Conservation (phyloP, 2,888 invertebrate species). For the Drosophila mercatorum region DNA sequence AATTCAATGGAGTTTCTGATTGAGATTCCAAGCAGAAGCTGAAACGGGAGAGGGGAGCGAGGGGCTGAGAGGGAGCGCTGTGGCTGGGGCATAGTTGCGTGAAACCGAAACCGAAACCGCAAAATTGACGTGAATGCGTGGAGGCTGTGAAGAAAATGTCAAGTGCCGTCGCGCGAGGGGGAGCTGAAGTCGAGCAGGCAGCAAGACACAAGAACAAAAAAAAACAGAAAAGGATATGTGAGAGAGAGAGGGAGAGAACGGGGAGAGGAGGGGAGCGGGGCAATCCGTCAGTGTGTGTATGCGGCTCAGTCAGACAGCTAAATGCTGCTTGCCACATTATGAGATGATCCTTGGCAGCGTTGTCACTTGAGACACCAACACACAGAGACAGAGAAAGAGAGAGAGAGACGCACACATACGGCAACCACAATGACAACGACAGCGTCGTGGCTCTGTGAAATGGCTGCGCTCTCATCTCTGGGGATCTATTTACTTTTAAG, state of each 20-base stretch:
- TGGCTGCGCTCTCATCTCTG: slow-evolving; percentile 69
- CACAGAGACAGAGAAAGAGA: neutral
- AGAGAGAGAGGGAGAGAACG: neutral
- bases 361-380: slow-evolving; percentile 81
- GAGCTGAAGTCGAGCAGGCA: slow-evolving; percentile 5
- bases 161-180: slow-evolving; percentile 55
- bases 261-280: slow-evolving; percentile 6
- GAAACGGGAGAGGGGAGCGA: neutral
- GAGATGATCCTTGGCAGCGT: slow-evolving; percentile 82
- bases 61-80: neutral
- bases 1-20: slow-evolving; percentile 21
- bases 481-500: slow-evolving; percentile 83
- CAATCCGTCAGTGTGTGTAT: slow-evolving; percentile 50
- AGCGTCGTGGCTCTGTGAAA: slow-evolving; percentile 39
- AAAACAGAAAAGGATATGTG: slow-evolving; percentile 1
- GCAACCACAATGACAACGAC: slow-evolving; percentile 32
- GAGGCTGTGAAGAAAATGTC: slow-evolving; percentile 80
- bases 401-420: slow-evolving; percentile 14
- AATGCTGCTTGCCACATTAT: slow-evolving; percentile 81
- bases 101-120: slow-evolving; percentile 77
- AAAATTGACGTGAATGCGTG: slow-evolving; percentile 80
- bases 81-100: slow-evolving; percentile 55
- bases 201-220: neutral
- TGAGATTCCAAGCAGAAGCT: slow-evolving; percentile 3
- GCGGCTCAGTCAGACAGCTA: slow-evolving; percentile 63